A percentile compares a stretch with the other conserved stretches of the same genome.
phyloP scores from a whole-genome alignment of 2,113 vertebrate species.

The Vidua macroura region DNA sequence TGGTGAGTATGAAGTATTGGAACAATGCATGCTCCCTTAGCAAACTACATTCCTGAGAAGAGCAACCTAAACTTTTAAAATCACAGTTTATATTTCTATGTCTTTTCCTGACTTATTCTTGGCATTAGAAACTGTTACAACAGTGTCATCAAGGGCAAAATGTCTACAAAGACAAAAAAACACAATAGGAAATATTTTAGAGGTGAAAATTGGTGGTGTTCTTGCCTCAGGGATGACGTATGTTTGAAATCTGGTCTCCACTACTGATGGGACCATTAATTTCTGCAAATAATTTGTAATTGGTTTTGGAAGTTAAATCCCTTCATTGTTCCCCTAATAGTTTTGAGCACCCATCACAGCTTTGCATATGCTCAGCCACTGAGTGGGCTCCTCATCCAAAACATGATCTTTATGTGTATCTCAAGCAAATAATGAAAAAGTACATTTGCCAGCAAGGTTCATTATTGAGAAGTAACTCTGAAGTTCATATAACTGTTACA shows the following conservation, averaged over 20 bases:
- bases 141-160: not conserved
- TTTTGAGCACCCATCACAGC: not conserved
- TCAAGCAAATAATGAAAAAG: not conserved
- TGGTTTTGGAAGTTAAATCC: not conserved
- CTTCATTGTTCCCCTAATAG: not conserved
- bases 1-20: not conserved
- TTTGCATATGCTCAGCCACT: not conserved
- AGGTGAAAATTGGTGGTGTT: not conserved
- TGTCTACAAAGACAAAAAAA: not conserved
- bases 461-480: not conserved
- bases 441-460: not conserved
- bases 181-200: not conserved
- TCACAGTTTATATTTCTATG: not conserved
- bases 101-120: not conserved
- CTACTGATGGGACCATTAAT: not conserved
- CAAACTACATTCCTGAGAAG: not conserved
- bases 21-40: not conserved
- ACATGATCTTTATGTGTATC: not conserved
- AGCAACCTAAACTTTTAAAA: not conserved
- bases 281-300: not conserved
- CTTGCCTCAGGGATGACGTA: not conserved
- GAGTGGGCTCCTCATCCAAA: not conserved
- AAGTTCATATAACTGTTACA: not conserved
- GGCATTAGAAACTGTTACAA: not conserved
- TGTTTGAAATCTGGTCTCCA: not conserved